Base-by-base conservation (phyloP, 2,113 vertebrate genomes). In the Neoarius graeffei region DNA sequence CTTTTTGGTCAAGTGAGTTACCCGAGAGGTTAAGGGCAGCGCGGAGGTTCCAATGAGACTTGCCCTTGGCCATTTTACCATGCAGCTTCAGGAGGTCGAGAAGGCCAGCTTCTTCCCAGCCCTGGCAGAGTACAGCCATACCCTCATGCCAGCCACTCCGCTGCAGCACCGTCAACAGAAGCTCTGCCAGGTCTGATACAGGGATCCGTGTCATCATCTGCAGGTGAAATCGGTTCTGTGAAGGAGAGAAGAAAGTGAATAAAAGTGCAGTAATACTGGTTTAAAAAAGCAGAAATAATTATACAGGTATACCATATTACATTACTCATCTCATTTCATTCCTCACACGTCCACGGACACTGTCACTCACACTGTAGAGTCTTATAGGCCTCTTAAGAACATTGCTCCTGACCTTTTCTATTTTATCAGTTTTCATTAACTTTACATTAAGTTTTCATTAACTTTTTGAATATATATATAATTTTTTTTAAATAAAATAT, bases 161-260 rank as follows among this genome's bases (percentile, higher is more conserved):
- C 83, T 81, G 94, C 89, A 98, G 91, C 89, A 98, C 15, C 0
- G 94, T 92, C 79, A 93, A 90, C 85, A 98, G 86, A 69, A 98
- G 92, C 0, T 96, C 95, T 15, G 96, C 93, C 85, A 98, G 93
- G 0, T 77, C 95, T 3, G 96, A 96, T 67, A 95, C 92, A 0
- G 97, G 95, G 86, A 95, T 94, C 60, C 94, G 94, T 5, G 93
- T 96, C 89, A 95, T 93, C 97, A 98, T 92, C 92, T 96, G 96
- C 83, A 98, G 95, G 91, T 98, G 97, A 92, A 98, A 97, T 0
- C 92, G 97, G 86, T 95, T 98, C 97, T 98, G 92, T 50, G 5
- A 27, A 85, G 88, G 83, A 77, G 20, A 69, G 62, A 89, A 1
- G 50, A 82, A 64, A 73, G 82, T 30, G n/a, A 52, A 25, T 83